phyloP scores from a whole-genome alignment of 2,797 vertebrate species.

The Anguilla obscura region DNA sequence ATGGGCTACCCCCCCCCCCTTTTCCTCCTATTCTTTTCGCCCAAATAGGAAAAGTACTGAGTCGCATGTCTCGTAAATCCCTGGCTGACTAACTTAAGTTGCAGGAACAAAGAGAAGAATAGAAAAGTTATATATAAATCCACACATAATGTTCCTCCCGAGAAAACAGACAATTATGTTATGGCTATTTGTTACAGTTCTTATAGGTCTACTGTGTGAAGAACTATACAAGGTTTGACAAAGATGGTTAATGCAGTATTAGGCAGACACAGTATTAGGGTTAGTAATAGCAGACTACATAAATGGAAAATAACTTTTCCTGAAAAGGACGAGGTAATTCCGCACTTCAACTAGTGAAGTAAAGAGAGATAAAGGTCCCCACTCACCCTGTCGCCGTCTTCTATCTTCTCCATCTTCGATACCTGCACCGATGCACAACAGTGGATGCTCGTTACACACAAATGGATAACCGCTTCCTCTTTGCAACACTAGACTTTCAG shows the following conservation, averaged over 20 bases:
- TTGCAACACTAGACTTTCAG: slow-evolving; percentile 4
- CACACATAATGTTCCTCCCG: slow-evolving; percentile 27
- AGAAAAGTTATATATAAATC: background rate
- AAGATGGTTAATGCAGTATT: background rate
- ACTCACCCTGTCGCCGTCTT: slow-evolving; percentile 63
- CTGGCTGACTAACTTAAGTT: slow-evolving; percentile 32
- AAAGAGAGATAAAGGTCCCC: background rate
- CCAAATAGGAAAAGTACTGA: slow-evolving; percentile 62
- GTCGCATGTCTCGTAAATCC: slow-evolving; percentile 39
- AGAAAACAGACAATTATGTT: background rate
- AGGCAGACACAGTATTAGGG: background rate
- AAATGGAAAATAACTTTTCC: background rate
- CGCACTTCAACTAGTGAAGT: background rate
- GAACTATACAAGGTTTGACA: background rate
- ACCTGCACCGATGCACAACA: background rate
- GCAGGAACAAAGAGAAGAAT: slow-evolving; percentile 28
- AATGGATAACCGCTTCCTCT: slow-evolving; percentile 5
- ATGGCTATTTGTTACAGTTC: background rate
- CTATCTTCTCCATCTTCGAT: slow-evolving; percentile 67
- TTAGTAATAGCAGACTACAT: background rate
- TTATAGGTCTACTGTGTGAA: background rate
- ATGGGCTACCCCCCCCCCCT: background rate
- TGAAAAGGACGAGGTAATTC: background rate
- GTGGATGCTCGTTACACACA: background rate
- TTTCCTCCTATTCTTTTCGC: slow-evolving; percentile 23